Conservation (phyloP, 2,797 vertebrate genomes). For the Anas georgica region DNA sequence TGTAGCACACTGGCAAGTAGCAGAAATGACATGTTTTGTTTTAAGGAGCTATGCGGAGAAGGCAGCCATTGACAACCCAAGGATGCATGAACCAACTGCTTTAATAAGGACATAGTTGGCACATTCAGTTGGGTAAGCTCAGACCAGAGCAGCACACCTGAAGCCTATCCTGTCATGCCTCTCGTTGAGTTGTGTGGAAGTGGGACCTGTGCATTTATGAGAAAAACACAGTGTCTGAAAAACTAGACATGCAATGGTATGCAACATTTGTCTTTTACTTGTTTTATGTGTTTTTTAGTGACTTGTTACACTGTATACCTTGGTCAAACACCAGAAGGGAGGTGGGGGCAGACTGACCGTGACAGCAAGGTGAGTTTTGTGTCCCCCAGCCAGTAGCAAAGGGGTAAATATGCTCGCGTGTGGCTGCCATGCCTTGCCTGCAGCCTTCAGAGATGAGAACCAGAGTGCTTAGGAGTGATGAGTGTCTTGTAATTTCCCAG, state of each 20-base stretch:
- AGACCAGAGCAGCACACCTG: not conserved
- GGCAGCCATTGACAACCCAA: not conserved
- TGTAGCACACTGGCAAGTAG: not conserved
- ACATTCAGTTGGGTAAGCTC: not conserved
- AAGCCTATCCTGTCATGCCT: not conserved
- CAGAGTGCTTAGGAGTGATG: rapidly evolving
- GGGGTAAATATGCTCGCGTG: rapidly evolving
- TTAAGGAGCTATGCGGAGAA: not conserved
- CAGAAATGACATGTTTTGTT: not conserved
- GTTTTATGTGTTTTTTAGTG: not conserved
- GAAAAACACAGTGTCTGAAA: not conserved
- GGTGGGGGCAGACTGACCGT: not conserved
- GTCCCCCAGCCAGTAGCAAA: rapidly evolving
- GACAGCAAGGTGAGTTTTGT: not conserved
- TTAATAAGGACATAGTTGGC: not conserved
- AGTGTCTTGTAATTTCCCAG: not conserved
- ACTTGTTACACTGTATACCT: not conserved
- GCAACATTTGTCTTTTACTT: not conserved
- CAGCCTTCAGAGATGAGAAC: not conserved
- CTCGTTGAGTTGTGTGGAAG: not conserved
- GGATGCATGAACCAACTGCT: not conserved
- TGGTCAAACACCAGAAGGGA: not conserved
- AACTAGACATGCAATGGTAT: not conserved
- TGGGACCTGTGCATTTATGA: not conserved
- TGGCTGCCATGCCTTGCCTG: not conserved